Evolutionary conservation across 53 echinoderm and acorn worm genomes (phyloP), one percentile per base, ranked within the genome.

Genomic region (Holothuria leucospilota): DNA sequence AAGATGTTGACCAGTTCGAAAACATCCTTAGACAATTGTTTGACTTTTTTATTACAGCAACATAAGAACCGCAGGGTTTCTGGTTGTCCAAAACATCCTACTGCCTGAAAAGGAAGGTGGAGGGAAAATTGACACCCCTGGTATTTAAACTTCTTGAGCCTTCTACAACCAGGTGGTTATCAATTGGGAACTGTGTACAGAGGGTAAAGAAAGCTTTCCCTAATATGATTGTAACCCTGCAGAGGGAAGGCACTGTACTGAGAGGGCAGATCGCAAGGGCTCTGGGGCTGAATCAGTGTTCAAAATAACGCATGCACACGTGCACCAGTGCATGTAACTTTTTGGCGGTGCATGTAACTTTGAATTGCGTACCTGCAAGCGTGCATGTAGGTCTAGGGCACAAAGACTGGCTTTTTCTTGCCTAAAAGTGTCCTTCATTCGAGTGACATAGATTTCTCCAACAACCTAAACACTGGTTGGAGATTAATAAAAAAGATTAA

Each of bases 41-140:
- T 77, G 90, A 90, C 81, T 90, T 86, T 63, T 82, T 81, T 69
- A 90, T 62, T 86, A 90, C 82, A 90, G 90, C 61, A 72, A 81
- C 53, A 75, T 90, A 1, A 69, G 83, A 82, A 90, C 62, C 38
- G 91, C 86, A 70, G 87, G 87, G 62, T 59, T 87, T 39, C 87
- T 63, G 40, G 78, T 66, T 5, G 65, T 87, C 21, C 87, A 87
- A 59, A 71, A 75, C 3, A 77, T 77, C 21, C 41, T 56, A 13
- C 59, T 53, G 56, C 73, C 41, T 41, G 69, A 74, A 62, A 86
- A 75, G 69, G 74, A 59, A 74, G 40, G 42, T 29, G 73, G 6
- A 73, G 73, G 73, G 73, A 73, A 73, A 73, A 40, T 41, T 73
- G 18, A 73, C 73, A 73, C 71, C 72, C 71, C 72, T 72, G 86